phyloP scores from a whole-genome alignment of 2,113 vertebrate species.

The Zeus faber region DNA sequence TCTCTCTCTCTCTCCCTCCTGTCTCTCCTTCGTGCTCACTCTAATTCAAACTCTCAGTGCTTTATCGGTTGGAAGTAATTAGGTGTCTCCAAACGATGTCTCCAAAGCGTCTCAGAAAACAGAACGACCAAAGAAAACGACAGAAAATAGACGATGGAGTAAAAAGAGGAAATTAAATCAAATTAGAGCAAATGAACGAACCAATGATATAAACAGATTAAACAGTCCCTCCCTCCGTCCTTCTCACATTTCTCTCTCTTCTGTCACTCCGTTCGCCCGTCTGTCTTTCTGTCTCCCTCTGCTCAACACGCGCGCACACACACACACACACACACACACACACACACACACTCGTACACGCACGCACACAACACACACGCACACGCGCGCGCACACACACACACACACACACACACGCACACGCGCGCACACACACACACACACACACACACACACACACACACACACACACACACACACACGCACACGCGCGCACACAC shows the following conservation, averaged over 20 bases:
- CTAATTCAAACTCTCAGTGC: neutral
- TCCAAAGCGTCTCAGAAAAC: too few species aligned
- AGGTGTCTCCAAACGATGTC: too few species aligned
- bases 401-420: neutral
- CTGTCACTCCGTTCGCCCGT: neutral
- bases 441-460: constrained; percentile 1
- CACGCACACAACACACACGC: neutral
- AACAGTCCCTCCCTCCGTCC: too few species aligned
- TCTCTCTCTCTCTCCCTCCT: neutral
- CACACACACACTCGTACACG: neutral
- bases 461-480: constrained; percentile 2
- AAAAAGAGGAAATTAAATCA: too few species aligned
- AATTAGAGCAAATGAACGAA: too few species aligned
- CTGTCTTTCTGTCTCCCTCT: neutral
- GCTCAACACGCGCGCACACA: neutral
- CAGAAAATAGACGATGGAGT: too few species aligned
- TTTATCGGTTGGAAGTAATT: too few species aligned
- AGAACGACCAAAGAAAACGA: too few species aligned
- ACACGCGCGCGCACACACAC: neutral
- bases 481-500: constrained; percentile 1
- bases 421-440: neutral
- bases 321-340: constrained; percentile 1
- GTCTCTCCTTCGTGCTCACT: neutral
- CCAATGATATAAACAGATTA: too few species aligned
- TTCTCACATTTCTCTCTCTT: neutral